These are phyloP conservation scores for Okapia johnstoni DNA, from an alignment of 2,113 vertebrate genomes.

Conservation along the genomic window DNA sequence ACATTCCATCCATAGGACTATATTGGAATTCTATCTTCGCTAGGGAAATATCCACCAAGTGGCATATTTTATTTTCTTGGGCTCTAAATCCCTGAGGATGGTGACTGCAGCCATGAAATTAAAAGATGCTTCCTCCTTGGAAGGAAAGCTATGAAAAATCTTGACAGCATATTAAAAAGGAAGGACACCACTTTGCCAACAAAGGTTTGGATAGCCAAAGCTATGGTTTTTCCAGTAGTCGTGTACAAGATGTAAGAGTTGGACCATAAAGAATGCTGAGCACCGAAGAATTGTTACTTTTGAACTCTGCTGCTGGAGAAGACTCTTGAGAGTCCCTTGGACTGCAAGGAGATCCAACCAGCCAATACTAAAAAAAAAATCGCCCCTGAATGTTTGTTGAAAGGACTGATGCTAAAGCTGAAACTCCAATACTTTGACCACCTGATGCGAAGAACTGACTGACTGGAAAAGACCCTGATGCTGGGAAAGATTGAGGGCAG, in stretches of 20 bases:
- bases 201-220: accelerated
- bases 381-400: not conserved
- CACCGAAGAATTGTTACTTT: not conserved
- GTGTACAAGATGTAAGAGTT: not conserved
- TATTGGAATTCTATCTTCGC: not conserved
- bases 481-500: not conserved
- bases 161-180: not conserved
- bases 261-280: not conserved
- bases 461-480: not conserved
- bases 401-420: not conserved
- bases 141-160: not conserved
- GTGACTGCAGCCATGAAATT: not conserved
- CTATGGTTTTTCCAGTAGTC: not conserved
- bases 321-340: not conserved
- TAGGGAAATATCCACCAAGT: not conserved
- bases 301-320: not conserved
- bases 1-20: not conserved
- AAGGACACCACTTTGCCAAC: not conserved
- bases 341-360: not conserved
- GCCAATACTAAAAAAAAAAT: not conserved
- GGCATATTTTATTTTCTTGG: not conserved
- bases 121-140: not conserved
- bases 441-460: not conserved
- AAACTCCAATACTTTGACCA: not conserved
- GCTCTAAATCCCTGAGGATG: not conserved